Evolutionary conservation across 1,140 invertebrate species (phyloP), one percentile per base, ranked within the genome.

Genomic region (Lasaia peninsularis): DNA sequence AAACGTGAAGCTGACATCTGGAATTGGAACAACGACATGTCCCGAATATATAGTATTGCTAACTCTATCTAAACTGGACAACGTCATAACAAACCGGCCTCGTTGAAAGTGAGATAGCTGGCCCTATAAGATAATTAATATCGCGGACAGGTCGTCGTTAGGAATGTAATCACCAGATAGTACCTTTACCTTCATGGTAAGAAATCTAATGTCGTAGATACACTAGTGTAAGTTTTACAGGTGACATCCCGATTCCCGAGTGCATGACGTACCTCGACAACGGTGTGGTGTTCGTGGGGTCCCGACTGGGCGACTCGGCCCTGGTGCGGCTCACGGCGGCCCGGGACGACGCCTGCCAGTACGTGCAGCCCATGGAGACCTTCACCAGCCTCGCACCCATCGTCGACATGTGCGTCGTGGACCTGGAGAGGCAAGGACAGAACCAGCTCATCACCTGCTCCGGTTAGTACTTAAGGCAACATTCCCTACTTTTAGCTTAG

Each of bases 211-310:
- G n/a, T n/a, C n/a, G n/a, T n/a, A n/a, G n/a, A 6, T 28, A 4
- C 1, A 28, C 5, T 28, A 28, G 24, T 28, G 24, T 28, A 60
- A 53, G 21, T 58, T 67, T 69, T 68, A 0, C 65, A 92, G 94
- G 94, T 34, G 96, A 99, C 90, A 98, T 98, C 33, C 97, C 97
- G 11, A 98, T 99, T 65, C 97, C 98, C 2, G 98, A 99, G 87
- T 98, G 97, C 77, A 95, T 99, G 77, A 99, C 98, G n/a, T 99
- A 99, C 79, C 90, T 99, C 49, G 98, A 99, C 80, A 99, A 99
- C 91, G 97, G 97, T 37, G 98, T 99, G 20, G 94, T 99, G 50
- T 99, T 98, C 84, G 94, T 99, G 69, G 98, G 98, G 0, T 99
- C 98, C 0, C 93, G 97, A 16, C 91, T 99, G 18, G 98, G 98